These are phyloP conservation scores for Chrysina gloriosa DNA, from an alignment of 2,888 invertebrate species.

Conservation along the genomic window DNA sequence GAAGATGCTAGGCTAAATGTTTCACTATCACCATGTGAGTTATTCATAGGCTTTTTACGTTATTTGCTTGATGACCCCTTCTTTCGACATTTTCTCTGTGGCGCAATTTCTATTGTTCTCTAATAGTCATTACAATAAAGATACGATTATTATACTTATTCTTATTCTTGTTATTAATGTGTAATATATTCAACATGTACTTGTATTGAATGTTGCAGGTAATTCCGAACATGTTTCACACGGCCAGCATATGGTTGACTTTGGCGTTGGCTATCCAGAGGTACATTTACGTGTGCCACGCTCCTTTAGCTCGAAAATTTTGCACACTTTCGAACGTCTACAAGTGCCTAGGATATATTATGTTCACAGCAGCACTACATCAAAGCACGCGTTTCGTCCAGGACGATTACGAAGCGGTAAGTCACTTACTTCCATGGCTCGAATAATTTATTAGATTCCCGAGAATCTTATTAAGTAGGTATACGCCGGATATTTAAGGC, in stretches of 20 bases:
- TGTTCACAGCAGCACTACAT: conserved; percentile 81
- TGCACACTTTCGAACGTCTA: conserved; percentile 80
- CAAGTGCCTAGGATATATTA: conserved; percentile 83
- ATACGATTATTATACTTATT: no score
- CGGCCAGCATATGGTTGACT: conserved; percentile 94
- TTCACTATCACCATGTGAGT: no score
- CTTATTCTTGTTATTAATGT: no score
- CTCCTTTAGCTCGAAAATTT: conserved; percentile 86
- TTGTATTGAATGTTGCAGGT: conserved; percentile 66
- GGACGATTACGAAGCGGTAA: conserved; percentile 67
- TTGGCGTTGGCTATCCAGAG: conserved; percentile 90
- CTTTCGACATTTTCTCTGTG: no score
- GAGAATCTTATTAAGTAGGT: no score
- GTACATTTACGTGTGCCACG: conserved; percentile 95
- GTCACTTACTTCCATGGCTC: conserved; percentile 36
- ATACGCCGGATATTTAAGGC: no score
- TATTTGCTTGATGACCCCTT: no score
- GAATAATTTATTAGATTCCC: background rate
- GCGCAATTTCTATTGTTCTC: no score
- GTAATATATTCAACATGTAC: no score
- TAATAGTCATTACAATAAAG: no score
- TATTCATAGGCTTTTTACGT: no score
- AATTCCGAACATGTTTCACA: conserved; percentile 90
- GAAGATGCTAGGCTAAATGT: no score
- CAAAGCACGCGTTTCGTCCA: conserved; percentile 89